Evolutionary conservation across 2,113 vertebrate genomes (phyloP).

Genomic region (Miniopterus natalensis): DNA sequence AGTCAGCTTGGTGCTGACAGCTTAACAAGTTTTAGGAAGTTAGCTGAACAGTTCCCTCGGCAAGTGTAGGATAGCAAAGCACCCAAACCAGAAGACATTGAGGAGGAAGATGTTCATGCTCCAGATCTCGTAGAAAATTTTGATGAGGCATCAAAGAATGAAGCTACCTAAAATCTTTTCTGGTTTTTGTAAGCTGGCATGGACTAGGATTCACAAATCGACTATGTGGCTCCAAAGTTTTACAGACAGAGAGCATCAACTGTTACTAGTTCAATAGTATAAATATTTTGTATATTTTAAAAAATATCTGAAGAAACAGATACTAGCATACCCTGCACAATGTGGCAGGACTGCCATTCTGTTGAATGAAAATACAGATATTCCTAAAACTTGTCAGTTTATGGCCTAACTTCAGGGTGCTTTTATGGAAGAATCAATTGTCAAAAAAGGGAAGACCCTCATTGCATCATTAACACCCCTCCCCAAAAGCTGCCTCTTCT

Average conservation of each 20-base stretch:
- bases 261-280: not conserved
- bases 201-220: not conserved
- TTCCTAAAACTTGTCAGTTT: not conserved
- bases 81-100: not conserved
- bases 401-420: not conserved
- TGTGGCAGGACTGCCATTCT: not conserved
- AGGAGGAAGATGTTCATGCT: not conserved
- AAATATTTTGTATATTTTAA: not conserved
- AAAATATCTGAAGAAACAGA: not conserved
- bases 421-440: not conserved
- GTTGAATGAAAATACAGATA: not conserved
- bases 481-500: not conserved
- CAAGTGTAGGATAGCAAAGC: conserved; percentile 90
- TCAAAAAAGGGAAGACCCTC: not conserved
- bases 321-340: not conserved
- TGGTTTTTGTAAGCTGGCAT: not conserved
- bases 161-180: not conserved
- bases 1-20: conserved; percentile 99
- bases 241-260: not conserved
- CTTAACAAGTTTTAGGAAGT: conserved; percentile 97
- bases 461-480: not conserved
- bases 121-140: not conserved
- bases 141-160: not conserved
- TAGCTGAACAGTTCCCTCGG: conserved; percentile 98
- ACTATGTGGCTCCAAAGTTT: not conserved